A percentile compares a stretch with the other conserved stretches of the same genome.
Evolutionary conservation across 1,140 invertebrate genomes (phyloP).

Genomic region (Nixonia krombeini): DNA sequence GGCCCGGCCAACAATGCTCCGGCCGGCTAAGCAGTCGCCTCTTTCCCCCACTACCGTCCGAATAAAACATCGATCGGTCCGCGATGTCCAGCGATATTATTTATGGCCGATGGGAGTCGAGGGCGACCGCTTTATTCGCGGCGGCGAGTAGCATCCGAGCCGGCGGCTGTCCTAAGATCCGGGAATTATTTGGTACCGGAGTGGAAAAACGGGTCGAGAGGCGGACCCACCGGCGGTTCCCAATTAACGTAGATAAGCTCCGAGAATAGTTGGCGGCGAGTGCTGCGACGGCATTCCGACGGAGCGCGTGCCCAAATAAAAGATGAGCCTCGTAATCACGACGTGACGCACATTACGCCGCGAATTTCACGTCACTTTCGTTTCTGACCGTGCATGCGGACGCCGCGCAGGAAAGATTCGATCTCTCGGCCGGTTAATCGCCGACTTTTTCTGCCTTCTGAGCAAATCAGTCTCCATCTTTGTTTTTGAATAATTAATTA

Average conservation of each 20-base stretch:
- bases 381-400: constrained; percentile 6
- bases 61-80: no score
- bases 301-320: constrained; percentile 37
- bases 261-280: constrained; percentile 29
- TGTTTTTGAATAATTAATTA: no score
- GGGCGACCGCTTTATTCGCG: no score
- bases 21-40: no score
- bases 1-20: neutral
- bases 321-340: constrained; percentile 17
- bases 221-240: constrained; percentile 32
- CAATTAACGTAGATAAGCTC: constrained; percentile 46
- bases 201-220: constrained; percentile 32
- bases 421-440: no score
- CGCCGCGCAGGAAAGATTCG: neutral
- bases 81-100: neutral
- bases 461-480: no score
- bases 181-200: neutral
- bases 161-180: no score
- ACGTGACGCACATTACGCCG: constrained; percentile 13
- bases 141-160: no score
- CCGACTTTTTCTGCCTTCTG: no score
- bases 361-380: constrained; percentile 34
- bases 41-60: no score
- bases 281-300: constrained; percentile 22
- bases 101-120: no score